phyloP scores from a whole-genome alignment of 30 jellyfish, hydroid and myxozoan genomes.

The Rhopilema esculentum region DNA sequence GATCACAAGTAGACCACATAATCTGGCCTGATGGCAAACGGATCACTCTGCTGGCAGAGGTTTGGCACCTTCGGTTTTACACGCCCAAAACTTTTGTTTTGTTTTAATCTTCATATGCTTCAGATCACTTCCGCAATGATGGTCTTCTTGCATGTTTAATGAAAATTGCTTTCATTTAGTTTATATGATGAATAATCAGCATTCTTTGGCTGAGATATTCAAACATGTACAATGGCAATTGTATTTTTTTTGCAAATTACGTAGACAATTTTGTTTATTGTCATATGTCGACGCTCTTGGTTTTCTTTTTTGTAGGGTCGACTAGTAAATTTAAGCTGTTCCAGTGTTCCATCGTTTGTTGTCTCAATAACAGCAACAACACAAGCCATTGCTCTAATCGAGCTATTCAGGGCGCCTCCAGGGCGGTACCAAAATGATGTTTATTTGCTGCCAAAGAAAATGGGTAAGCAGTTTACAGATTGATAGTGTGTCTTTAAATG shows the following conservation, averaged over 20 bases:
- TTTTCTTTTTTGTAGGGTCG: conserved; percentile 80
- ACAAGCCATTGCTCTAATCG: conserved; percentile 99
- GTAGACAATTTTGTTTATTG: too few relatives aligned
- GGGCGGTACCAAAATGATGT: conserved; percentile 98
- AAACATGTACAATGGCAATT: too few relatives aligned
- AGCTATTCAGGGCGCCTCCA: conserved; percentile 91
- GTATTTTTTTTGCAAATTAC: too few relatives aligned
- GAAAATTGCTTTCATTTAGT: too few relatives aligned
- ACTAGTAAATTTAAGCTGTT: conserved; percentile 94
- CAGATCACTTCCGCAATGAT: neutral
- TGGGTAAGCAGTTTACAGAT: conserved; percentile 74
- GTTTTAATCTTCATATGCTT: neutral
- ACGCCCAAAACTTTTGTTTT: neutral
- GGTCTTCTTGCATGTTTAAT: too few relatives aligned
- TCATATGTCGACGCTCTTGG: too few relatives aligned
- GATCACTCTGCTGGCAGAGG: conserved; percentile 99
- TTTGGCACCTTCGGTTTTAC: conserved; percentile 4
- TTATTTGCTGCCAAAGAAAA: conserved; percentile 96
- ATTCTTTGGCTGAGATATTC: too few relatives aligned
- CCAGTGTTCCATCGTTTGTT: conserved; percentile 98
- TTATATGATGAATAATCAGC: too few relatives aligned
- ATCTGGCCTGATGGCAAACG: conserved; percentile 99
- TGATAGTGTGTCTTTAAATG: neutral
- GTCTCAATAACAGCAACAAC: conserved; percentile 98
- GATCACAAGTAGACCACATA: conserved; percentile 97